Evolutionary conservation across 2,797 vertebrate species (phyloP).

Genomic region (Bufotes viridis): DNA sequence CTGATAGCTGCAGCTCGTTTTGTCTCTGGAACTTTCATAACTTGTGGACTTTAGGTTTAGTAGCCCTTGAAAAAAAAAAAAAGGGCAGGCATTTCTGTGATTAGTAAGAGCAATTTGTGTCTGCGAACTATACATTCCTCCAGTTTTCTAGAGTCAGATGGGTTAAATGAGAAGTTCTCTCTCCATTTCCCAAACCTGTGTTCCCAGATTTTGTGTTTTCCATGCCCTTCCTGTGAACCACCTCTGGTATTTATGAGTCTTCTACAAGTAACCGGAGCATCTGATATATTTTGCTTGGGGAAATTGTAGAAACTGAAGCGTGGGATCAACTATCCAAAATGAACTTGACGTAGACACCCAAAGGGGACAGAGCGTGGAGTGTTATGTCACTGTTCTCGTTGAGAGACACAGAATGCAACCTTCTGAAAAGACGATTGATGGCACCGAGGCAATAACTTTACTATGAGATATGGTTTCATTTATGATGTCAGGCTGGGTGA

Average conservation of each 20-base stretch:
- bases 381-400: not conserved
- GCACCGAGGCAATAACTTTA: not conserved
- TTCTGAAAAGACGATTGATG: conserved; percentile 41
- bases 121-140: not conserved
- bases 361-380: conserved; percentile 12
- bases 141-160: not conserved
- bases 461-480: not conserved
- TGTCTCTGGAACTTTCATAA: not conserved
- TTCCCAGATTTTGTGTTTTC: conserved; percentile 37
- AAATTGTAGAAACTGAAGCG: conserved; percentile 28
- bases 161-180: conserved; percentile 25
- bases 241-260: conserved; percentile 39
- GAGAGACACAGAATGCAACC: conserved; percentile 21
- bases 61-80: not conserved
- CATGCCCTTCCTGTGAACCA: conserved; percentile 44
- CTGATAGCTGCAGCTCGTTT: not conserved
- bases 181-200: not conserved
- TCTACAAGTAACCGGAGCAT: conserved; percentile 21
- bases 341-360: conserved; percentile 40
- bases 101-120: not conserved
- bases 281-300: conserved; percentile 18
- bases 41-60: not conserved
- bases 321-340: conserved; percentile 36
- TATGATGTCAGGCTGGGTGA: conserved; percentile 45
- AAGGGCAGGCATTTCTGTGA: not conserved